Percentiles rank a stretch among this genome's conserved stretches.
Conservation (phyloP, 1,140 invertebrate genomes). For the Drosophila albomicans region DNA sequence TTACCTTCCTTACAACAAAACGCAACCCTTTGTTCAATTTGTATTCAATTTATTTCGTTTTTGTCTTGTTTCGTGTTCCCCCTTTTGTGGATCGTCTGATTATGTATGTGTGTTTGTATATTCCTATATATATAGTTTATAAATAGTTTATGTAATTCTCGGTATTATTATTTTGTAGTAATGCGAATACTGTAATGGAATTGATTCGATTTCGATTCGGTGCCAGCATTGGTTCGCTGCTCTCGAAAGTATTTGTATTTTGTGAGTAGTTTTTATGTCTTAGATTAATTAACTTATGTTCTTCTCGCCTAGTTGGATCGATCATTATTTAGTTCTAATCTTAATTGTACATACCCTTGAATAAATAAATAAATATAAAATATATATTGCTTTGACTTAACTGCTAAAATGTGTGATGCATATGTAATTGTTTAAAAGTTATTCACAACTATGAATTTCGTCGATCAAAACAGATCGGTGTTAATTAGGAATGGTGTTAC, state of each 20-base stretch:
- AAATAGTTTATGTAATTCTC: constrained; percentile 62
- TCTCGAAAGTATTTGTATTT: constrained; percentile 60
- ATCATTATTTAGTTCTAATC: constrained; percentile 75
- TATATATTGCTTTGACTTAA: constrained; percentile 26
- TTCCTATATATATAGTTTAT: constrained; percentile 57
- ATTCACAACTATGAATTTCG: background rate
- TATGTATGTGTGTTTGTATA: constrained; percentile 35
- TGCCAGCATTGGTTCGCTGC: constrained; percentile 41
- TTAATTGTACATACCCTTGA: constrained; percentile 71
- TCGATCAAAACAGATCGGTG: constrained; percentile 5
- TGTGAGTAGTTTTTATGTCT: constrained; percentile 55
- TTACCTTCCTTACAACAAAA: constrained; percentile 24
- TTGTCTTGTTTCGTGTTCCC: constrained; percentile 15
- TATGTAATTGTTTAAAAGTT: background rate
- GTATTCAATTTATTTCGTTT: constrained; percentile 22
- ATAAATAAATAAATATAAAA: constrained; percentile 65
- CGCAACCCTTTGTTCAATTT: constrained; percentile 27
- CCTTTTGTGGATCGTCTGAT: constrained; percentile 7
- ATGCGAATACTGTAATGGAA: constrained; percentile 68
- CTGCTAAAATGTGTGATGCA: background rate
- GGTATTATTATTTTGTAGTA: constrained; percentile 79
- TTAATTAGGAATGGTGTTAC: background rate
- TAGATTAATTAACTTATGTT: constrained; percentile 68
- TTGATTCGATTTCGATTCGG: constrained; percentile 61
- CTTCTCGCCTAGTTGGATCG: constrained; percentile 46